A percentile compares a stretch with the other conserved stretches of the same genome.
phyloP scores from a whole-genome alignment of 2,888 invertebrate species.

The Tethea ocularis region DNA sequence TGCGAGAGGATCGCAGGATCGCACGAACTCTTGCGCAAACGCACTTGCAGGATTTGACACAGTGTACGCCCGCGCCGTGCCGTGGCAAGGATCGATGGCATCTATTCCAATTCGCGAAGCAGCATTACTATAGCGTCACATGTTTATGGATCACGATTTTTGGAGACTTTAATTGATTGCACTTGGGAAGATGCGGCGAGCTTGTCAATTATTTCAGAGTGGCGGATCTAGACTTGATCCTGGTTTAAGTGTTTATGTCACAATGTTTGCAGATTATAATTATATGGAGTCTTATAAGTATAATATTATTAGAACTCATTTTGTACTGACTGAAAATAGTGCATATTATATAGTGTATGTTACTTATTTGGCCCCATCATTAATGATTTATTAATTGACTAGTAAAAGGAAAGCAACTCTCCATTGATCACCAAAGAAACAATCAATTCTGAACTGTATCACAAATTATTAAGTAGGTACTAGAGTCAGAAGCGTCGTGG shows the following conservation, averaged over 20 bases:
- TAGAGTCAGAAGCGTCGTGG: conserved; percentile 38
- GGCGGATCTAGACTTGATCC: not conserved
- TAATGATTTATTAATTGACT: too few species aligned
- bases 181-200: conserved; percentile 6
- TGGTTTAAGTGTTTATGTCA: not conserved
- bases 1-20: conserved; percentile 19
- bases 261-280: not conserved
- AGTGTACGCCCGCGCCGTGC: conserved; percentile 13
- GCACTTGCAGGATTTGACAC: conserved; percentile 29
- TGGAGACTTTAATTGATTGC: conserved; percentile 7
- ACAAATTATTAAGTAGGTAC: conserved; percentile 17
- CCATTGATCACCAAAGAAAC: not conserved
- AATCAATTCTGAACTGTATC: not conserved
- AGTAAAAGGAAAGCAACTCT: not conserved
- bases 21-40: conserved; percentile 57
- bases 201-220: not conserved
- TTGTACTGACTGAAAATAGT: too few species aligned
- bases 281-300: not conserved
- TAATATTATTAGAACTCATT: too few species aligned
- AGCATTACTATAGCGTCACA: conserved; percentile 40
- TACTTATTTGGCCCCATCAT: too few species aligned
- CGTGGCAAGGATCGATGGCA: conserved; percentile 42
- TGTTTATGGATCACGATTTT: conserved; percentile 38
- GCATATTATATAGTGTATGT: too few species aligned
- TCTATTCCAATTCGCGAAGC: conserved; percentile 36